These are phyloP conservation scores for Otus scops DNA, from an alignment of 2,797 vertebrate genomes.

Conservation along the genomic window DNA sequence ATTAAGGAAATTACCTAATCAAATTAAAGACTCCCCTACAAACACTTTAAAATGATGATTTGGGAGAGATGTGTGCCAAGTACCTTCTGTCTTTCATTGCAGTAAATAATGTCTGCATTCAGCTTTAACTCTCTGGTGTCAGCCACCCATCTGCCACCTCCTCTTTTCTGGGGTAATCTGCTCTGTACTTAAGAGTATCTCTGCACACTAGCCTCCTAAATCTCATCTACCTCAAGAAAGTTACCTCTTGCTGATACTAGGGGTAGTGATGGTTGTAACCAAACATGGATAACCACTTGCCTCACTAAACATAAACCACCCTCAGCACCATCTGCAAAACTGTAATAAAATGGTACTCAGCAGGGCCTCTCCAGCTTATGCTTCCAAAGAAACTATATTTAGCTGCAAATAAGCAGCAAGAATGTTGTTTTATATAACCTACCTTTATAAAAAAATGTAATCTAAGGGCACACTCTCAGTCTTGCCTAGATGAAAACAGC, in stretches of 20 bases:
- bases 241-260: not conserved
- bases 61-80: not conserved
- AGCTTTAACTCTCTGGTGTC: not conserved
- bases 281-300: not conserved
- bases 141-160: constrained; percentile 14
- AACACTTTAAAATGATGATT: constrained; percentile 1
- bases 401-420: not conserved
- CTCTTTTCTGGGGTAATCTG: not conserved
- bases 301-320: not conserved
- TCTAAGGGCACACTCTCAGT: not conserved
- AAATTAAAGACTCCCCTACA: not conserved
- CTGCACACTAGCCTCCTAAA: not conserved
- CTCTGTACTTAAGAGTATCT: not conserved
- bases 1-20: not conserved
- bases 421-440: not conserved
- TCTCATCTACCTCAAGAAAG: not conserved
- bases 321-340: not conserved
- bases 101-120: not conserved
- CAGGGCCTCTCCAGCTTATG: too few species aligned
- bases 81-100: not conserved
- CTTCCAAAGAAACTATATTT: not conserved
- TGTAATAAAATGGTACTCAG: not conserved
- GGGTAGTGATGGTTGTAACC: not conserved
- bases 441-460: not conserved
- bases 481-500: not conserved